Conservation (phyloP, 1,140 invertebrate genomes). For the Lethrus apterus region DNA sequence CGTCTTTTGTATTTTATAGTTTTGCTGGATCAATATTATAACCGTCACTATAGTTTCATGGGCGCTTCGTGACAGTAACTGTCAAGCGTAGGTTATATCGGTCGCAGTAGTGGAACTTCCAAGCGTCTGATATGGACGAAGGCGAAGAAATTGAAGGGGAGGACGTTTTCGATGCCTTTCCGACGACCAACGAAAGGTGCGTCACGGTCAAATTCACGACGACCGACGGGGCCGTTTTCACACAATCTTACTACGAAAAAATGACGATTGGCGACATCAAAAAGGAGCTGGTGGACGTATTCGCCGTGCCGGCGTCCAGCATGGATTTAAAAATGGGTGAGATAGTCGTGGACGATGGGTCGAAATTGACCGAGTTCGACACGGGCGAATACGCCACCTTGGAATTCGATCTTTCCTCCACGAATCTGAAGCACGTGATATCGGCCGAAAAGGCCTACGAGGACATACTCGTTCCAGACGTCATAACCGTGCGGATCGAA, state of each 20-base stretch:
- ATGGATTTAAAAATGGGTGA: slow-evolving; percentile 13
- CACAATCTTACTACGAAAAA: slow-evolving; percentile 27
- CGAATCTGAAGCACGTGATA: slow-evolving; percentile 23
- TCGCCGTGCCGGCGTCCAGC: slow-evolving; percentile 11
- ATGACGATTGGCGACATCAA: slow-evolving; percentile 21
- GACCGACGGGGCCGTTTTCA: slow-evolving; percentile 28
- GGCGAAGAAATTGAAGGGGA: not conserved
- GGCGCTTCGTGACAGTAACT: too few species aligned
- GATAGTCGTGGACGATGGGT: slow-evolving; percentile 6
- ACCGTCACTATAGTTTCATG: too few species aligned
- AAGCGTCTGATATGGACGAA: not conserved
- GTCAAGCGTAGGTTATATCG: too few species aligned
- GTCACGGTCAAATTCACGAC: slow-evolving; percentile 35
- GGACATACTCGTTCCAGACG: slow-evolving; percentile 41
- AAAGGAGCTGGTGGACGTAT: slow-evolving; percentile 16
- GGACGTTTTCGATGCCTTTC: not conserved
- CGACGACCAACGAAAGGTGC: slow-evolving; percentile 10
- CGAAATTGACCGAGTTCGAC: slow-evolving; percentile 17
- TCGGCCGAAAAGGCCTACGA: slow-evolving; percentile 30
- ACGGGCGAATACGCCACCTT: slow-evolving; percentile 26
- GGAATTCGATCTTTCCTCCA: slow-evolving; percentile 28
- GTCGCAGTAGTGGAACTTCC: not conserved
- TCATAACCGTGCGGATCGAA: slow-evolving; percentile 46
- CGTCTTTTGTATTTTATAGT: too few species aligned
- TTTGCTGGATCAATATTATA: too few species aligned